These are phyloP conservation scores for Harpagus bidentatus DNA, from an alignment of 2,113 vertebrate species.

Conservation along the genomic window DNA sequence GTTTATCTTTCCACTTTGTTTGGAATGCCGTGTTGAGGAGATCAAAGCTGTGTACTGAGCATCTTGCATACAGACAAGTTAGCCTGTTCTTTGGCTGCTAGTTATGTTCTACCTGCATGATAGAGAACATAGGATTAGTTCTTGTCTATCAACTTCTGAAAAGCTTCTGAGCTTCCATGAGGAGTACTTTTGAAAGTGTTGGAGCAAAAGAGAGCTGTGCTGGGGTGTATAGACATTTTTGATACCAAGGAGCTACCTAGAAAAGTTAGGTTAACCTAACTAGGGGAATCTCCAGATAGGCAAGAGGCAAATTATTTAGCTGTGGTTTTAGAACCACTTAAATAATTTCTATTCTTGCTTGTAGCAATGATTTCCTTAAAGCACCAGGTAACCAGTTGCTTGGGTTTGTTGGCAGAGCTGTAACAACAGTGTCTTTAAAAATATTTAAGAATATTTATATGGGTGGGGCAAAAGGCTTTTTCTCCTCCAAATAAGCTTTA, in stretches of 20 bases:
- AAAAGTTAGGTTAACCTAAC: neutral
- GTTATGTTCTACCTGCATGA: accelerated
- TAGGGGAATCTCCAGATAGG: neutral
- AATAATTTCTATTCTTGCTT: neutral
- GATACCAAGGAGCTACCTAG: neutral
- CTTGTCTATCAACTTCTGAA: neutral
- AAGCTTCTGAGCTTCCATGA: neutral
- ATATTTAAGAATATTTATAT: neutral
- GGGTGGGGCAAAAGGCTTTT: neutral
- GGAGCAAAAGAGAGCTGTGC: neutral
- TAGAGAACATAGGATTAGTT: neutral
- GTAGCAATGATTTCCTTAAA: neutral
- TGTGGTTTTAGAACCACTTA: neutral
- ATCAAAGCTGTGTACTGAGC: neutral
- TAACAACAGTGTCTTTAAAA: neutral
- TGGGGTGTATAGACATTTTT: neutral
- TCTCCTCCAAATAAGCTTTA: neutral
- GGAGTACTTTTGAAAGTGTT: neutral
- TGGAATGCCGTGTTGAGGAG: neutral
- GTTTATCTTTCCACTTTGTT: neutral
- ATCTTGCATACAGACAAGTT: neutral
- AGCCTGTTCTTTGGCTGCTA: neutral
- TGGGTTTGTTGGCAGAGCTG: neutral
- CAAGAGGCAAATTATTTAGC: neutral
- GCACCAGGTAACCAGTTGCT: neutral